Conservation (phyloP, 1,140 invertebrate genomes). For the Hycleus phaleratus region DNA sequence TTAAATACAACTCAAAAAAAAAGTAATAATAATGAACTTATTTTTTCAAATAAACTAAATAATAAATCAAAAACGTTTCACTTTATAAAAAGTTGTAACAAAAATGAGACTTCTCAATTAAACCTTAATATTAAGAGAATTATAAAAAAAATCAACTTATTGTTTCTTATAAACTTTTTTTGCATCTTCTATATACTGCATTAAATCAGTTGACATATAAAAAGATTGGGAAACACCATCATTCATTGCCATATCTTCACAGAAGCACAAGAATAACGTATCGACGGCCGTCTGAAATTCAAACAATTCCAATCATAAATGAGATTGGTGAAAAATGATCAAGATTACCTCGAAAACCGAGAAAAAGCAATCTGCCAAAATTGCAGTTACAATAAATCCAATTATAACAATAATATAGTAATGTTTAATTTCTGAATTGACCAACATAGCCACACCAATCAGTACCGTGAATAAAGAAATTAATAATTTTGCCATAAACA, state of each 20-base stretch:
- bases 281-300: slow-evolving; percentile 69
- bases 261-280: slow-evolving; percentile 8
- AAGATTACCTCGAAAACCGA: slow-evolving; percentile 64
- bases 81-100: no score
- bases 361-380: slow-evolving; percentile 66
- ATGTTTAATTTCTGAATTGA: slow-evolving; percentile 52
- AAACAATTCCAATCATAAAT: slow-evolving; percentile 18
- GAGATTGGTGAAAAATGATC: not conserved
- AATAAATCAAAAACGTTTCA: no score
- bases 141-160: no score
- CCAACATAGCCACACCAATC: slow-evolving; percentile 50
- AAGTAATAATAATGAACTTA: no score
- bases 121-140: no score
- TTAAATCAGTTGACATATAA: slow-evolving; percentile 6
- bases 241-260: slow-evolving; percentile 9
- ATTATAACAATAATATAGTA: slow-evolving; percentile 59
- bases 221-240: slow-evolving; percentile 1
- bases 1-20: no score
- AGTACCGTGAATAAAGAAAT: slow-evolving; percentile 57
- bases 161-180: not conserved
- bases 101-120: no score
- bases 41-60: no score
- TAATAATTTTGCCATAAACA: slow-evolving; percentile 65
- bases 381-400: slow-evolving; percentile 58
- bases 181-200: slow-evolving; percentile 9